Evolutionary conservation across 2,113 vertebrate genomes (phyloP), one percentile per base, ranked within the genome.

Genomic region (Percopsis transmontana): DNA sequence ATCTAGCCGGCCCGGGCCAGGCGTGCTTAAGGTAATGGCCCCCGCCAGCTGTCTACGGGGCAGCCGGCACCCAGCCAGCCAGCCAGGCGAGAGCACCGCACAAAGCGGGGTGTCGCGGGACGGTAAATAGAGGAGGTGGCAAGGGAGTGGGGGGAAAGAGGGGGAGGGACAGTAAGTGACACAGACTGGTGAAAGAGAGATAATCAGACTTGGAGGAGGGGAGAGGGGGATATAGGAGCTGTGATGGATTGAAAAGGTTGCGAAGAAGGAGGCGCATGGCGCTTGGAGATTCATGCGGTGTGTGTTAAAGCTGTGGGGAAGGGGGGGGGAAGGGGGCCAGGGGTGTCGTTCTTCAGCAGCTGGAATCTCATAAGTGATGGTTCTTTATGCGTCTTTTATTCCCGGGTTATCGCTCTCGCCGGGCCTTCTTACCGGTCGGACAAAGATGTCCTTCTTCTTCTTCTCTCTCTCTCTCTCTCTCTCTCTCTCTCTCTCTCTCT

Each of bases 21-120:
- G 80, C 69, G 21, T 68, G 79, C 76, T 86, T 84, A 78, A 78
- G 78, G 82, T 85, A 87, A 85, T 85, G 67, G 73, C 68, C 66
- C 54, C 70, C 66, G 68, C 71, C 58, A 58, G 79, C 56, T 72
- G 75, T 77, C 80, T 79, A 70, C 79, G 74, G 79, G 60, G 77
- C 83, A 77, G 75, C 68, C 44, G 48, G 45, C 66, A 47, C 45
- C 20, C 27, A 33, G 27, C 14, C 41, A 70, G 13, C 57, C 79
- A 81, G 59, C 70, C 64, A 74, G 75, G 56, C 54, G 55, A 53
- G 12, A 53, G 11, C 7, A 13, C 2, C 51, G 5, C 52, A 54
- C 52, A 13, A 10, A 15, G 20, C 2, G 13, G 23, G 15, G 19
- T 14, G 15, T 0, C 45, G 15, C 45, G 15, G 15, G 18, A 48